These are phyloP conservation scores for Gonocerus acuteangulatus DNA, from an alignment of 2,888 invertebrate genomes.

Conservation along the genomic window DNA sequence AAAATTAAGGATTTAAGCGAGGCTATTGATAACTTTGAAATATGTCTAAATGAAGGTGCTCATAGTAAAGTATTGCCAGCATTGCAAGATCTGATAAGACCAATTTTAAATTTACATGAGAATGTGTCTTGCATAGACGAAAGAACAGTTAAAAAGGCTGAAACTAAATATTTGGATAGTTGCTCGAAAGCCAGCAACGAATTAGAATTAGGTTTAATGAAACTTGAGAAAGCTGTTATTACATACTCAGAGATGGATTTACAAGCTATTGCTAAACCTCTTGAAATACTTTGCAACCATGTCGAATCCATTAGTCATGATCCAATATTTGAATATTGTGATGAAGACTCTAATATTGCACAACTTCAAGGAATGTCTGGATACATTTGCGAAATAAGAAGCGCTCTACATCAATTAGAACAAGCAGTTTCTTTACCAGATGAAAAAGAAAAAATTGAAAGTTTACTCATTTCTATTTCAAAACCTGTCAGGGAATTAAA, in stretches of 20 bases:
- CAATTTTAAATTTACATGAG: conserved; percentile 29
- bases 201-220: conserved; percentile 36
- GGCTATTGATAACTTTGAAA: conserved; percentile 8
- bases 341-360: conserved; percentile 34
- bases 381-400: conserved; percentile 40
- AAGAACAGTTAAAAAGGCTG: conserved; percentile 25
- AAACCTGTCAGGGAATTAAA: conserved; percentile 40
- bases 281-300: conserved; percentile 44
- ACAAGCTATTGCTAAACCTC: conserved; percentile 49
- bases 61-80: conserved; percentile 21
- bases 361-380: conserved; percentile 39
- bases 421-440: conserved; percentile 18
- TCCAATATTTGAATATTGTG: conserved; percentile 39
- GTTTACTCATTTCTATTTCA: conserved; percentile 32
- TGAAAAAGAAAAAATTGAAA: conserved; percentile 30
- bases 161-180: conserved; percentile 31
- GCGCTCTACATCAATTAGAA: conserved; percentile 7
- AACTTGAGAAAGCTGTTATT: conserved; percentile 43
- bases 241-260: conserved; percentile 51
- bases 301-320: conserved; percentile 45
- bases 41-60: not conserved
- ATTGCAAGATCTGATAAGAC: conserved; percentile 26
- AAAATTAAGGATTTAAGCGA: conserved; percentile 1
- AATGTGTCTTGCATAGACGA: conserved; percentile 21
- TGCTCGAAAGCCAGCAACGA: conserved; percentile 35